Conservation (phyloP, 1,140 invertebrate species). For the Sinella curviseta region DNA sequence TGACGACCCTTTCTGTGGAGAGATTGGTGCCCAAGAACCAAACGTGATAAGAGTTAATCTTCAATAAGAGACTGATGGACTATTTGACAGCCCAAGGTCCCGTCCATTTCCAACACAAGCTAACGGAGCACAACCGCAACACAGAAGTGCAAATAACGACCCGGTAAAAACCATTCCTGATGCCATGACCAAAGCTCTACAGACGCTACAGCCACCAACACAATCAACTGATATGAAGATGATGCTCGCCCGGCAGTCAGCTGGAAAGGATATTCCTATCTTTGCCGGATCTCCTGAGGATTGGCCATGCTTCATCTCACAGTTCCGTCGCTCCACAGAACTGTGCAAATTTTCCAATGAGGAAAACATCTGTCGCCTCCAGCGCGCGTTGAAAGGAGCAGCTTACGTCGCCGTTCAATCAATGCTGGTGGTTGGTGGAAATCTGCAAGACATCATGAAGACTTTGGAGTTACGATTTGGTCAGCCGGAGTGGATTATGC, state of each 20-base stretch:
- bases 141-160: too few relatives aligned
- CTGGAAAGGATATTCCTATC: neutral
- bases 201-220: too few relatives aligned
- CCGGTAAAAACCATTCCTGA: too few relatives aligned
- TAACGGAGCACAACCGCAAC: too few relatives aligned
- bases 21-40: too few relatives aligned
- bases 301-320: neutral
- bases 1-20: too few relatives aligned
- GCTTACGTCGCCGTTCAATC: neutral
- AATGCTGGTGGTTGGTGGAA: neutral
- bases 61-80: too few relatives aligned
- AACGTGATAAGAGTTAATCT: too few relatives aligned
- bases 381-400: neutral
- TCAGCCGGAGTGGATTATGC: neutral
- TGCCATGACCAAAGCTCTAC: too few relatives aligned
- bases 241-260: neutral
- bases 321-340: neutral
- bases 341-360: slow-evolving; percentile 1
- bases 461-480: neutral
- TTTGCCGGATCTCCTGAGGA: slow-evolving; percentile 12
- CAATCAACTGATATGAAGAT: too few relatives aligned
- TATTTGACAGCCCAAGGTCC: too few relatives aligned
- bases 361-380: slow-evolving; percentile 8
- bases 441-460: slow-evolving; percentile 2
- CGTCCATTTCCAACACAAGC: too few relatives aligned